Base-by-base conservation (phyloP, 2,888 invertebrate genomes). In the Maniola hyperantus region DNA sequence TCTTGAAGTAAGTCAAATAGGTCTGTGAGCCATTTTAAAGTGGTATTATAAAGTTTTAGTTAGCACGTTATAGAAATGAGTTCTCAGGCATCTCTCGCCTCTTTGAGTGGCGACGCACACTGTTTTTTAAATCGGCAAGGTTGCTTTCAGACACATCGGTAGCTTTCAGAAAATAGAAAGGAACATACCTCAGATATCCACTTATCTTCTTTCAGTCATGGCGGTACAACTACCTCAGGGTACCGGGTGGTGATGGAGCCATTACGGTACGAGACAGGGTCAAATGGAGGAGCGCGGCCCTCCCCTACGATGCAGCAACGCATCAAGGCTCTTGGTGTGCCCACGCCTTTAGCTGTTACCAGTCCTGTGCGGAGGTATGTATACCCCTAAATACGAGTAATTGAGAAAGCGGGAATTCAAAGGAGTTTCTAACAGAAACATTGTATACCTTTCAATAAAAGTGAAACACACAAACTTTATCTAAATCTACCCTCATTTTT, bases 261-360 rank as follows among this genome's bases (percentile, higher is more conserved):
- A 74, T 80, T 93, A 76, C 83, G 90, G 44, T 90, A 85, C 83
- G 87, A 91, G 70, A 61, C 81, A 64, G 86, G 85, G 79, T 84
- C 85, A 13, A 91, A 91, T 77, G 90, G 87, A 2, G 89, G 85
- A 2, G 88, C 93, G 73, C 83, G 94, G 78, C 92, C 91, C 0
- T 97, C 97, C 79, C 97, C 97, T 66, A 97, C 97, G 61, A 97
- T 97, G 96, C 97, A 97, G 87, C 97, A 97, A 89, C 94, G 97
- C 80, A 97, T 97, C 81, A 97, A 97, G 88, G 97, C 97, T 69
- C 94, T 97, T 67, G 97, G 97, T 62, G 97, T 97, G 75, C 97
- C 97, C 68, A 97, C 97, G 72, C 97, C 97, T 48, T 93, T 97
- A 65, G 96, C 97, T 8, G 94, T 97, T 93, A 96, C 95, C 92